Base-by-base conservation (phyloP, 2,113 vertebrate species). In the Nibea coibor region DNA sequence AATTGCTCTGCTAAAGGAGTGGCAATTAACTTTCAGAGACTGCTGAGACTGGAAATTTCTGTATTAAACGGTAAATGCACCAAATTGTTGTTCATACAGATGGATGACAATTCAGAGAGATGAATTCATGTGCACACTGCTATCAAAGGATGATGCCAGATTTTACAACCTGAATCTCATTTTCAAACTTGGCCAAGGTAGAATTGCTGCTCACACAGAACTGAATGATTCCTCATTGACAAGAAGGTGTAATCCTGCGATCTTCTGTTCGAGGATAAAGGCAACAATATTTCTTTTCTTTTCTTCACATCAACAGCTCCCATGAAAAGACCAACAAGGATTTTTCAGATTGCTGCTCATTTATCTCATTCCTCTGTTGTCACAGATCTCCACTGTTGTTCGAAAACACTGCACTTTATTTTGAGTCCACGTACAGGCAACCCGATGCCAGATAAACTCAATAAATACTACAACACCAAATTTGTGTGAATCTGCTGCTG, bases 21-120 rank as follows among this genome's bases (percentile, higher is more conserved):
- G 59, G 51, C 47, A 72, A 73, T 82, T 73, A 53, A 16, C 66
- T 62, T 61, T 56, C 10, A 26, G 39, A 76, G 59, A 64, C 43
- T 28, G 45, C 68, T 48, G 62, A 4, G 0, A 74, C 24, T n/a
- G 43, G 47, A 45, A 77, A 66, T 75, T 68, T 56, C 8, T 75
- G 54, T 50, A 35, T 64, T 74, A 57, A 72, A 69, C 17, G 53
- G 1, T 12, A 39, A 76, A 74, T 28, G 35, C 43, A 59, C 1
- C 8, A 35, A 45, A 24, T 22, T 42, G 4, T 35, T 20, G 39
- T 56, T 48, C 0, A 0, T 24, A 17, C 48, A 11, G 15, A 77
- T 1, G 5, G 9, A 50, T 28, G 51, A 56, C 2, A 48, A 35
- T 75, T 42, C 3, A 50, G 10, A 28, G 22, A 19, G 59, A 20